Base-by-base conservation (phyloP, 2,797 vertebrate species). In the Lindbergichthys nudifrons region DNA sequence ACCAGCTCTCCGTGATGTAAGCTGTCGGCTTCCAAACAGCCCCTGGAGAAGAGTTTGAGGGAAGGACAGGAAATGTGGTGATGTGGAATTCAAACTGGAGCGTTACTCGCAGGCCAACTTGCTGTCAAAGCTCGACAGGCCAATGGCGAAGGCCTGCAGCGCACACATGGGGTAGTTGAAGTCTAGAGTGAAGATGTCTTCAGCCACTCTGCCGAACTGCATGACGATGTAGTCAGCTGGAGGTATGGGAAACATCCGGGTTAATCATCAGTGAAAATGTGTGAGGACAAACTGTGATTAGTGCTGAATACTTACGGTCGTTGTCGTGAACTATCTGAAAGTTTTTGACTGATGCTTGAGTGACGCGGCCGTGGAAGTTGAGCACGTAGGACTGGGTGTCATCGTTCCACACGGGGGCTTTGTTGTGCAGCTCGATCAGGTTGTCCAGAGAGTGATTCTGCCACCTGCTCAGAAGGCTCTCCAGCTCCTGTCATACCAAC, bases 91-190 rank as follows among this genome's bases (percentile, higher is more conserved):
- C 4, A 50, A 59, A 45, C 16, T 3, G 11, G 12, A 0, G n/a
- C 47, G 10, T 97, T 93, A 99, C 80, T 99, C 98, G 62, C 98
- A 99, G 0, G 97, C 97, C 69, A 99, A 86, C 92, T 99, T 99
- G 92, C 97, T 96, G 91, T 99, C 98, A 15, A 99, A 99, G 90
- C 98, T 99, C 59, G 98, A 99, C 56, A 99, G 95, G 87, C 97
- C 97, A 5, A 99, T 96, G 85, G 98, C 97, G 4, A 99, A 99
- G 73, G 98, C 98, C 79, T 99, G 98, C 18, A 99, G 95, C 2
- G 98, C 97, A n/a, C 98, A 99, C 91, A 99, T 95, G 16, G 98
- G 98, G 57, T 99, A 99, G 89, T 96, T 99, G 91, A 95, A 99
- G 93, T 99, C 98, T 88, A 99, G 92, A 0, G 98, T 99, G 93